A percentile compares a stretch with the other conserved stretches of the same genome.
phyloP scores from a whole-genome alignment of 2,888 invertebrate species.

The Hemaris fuciformis region DNA sequence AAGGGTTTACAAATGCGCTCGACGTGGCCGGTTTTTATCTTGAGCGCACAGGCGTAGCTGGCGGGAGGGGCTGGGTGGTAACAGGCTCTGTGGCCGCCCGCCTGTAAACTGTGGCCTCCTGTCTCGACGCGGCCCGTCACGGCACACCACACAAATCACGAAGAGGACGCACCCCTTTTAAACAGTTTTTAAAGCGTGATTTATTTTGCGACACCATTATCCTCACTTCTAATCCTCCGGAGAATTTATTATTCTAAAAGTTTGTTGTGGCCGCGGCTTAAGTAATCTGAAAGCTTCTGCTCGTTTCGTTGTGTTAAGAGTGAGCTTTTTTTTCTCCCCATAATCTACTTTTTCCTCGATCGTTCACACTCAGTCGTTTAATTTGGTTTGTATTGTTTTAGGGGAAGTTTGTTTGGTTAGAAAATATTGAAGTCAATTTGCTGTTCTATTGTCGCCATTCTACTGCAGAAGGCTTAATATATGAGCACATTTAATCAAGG shows the following conservation, averaged over 20 bases:
- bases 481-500: not conserved
- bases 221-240: conserved; percentile 63
- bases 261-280: conserved; percentile 62
- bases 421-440: no score
- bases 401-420: not conserved
- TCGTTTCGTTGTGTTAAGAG: conserved; percentile 49
- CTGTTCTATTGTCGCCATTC: no score
- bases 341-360: conserved; percentile 22
- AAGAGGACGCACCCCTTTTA: conserved; percentile 54
- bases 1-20: conserved; percentile 23
- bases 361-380: not conserved
- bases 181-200: conserved; percentile 66
- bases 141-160: conserved; percentile 60
- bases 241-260: conserved; percentile 67
- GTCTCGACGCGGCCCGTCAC: conserved; percentile 31
- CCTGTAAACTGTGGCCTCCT: conserved; percentile 23
- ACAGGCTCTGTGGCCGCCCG: conserved; percentile 18
- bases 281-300: conserved; percentile 57
- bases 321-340: conserved; percentile 38
- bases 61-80: conserved; percentile 18
- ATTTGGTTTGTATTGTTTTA: not conserved
- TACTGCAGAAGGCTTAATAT: no score
- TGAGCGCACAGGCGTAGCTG: conserved; percentile 40
- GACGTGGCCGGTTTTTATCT: conserved; percentile 47
- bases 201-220: conserved; percentile 65